Percentiles rank a stretch among this genome's conserved stretches.
Conservation (phyloP, 2,797 vertebrate genomes). For the Enteromius anoplus region DNA sequence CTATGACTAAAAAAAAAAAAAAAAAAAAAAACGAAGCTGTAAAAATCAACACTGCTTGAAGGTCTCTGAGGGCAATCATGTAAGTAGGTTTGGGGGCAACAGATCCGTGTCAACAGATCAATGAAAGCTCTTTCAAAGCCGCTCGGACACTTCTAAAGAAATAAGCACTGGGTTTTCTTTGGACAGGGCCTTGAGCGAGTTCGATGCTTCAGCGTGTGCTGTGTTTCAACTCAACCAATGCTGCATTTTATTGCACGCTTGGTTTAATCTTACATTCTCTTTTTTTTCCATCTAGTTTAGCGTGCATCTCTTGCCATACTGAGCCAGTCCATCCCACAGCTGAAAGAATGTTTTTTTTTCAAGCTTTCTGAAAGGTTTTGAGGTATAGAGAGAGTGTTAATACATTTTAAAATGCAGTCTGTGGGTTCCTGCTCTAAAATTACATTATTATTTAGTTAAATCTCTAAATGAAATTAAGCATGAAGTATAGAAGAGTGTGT, state of each 20-base stretch:
- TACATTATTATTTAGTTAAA: neutral
- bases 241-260: constrained; percentile 5
- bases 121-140: constrained; percentile 24
- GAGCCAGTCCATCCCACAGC: constrained; percentile 11
- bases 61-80: constrained; percentile 14
- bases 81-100: neutral
- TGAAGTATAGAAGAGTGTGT: neutral
- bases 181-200: constrained; percentile 25
- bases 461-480: neutral
- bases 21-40: neutral
- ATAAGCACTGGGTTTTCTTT: constrained; percentile 21
- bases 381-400: neutral
- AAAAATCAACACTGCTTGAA: neutral
- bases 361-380: neutral
- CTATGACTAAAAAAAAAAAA: neutral
- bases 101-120: constrained; percentile 23
- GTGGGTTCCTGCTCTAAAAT: neutral
- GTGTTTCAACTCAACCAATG: constrained; percentile 8
- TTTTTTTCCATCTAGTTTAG: constrained; percentile 30
- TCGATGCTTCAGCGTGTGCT: neutral
- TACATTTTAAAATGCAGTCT: neutral
- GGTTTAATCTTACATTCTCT: constrained; percentile 29
- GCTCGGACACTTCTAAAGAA: constrained; percentile 19
- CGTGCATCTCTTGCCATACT: neutral
- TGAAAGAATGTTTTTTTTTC: neutral